A percentile compares a stretch with the other conserved stretches of the same genome.
Evolutionary conservation across 2,113 vertebrate genomes (phyloP).

Genomic region (Peromyscus polionotus): DNA sequence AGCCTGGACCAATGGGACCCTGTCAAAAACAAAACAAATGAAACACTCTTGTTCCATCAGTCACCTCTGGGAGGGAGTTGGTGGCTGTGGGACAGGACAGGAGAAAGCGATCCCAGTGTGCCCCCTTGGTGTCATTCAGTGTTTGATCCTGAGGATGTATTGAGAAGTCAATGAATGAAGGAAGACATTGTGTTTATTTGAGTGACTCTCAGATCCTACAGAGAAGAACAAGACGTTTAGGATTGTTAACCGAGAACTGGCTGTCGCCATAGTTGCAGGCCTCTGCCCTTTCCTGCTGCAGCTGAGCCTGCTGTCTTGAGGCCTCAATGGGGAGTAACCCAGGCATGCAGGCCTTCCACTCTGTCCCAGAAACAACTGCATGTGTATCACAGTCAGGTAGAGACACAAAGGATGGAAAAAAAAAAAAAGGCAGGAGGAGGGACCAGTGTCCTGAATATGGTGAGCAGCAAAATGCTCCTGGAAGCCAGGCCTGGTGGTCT

Average conservation of each 20-base stretch:
- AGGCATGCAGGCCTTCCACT: not conserved
- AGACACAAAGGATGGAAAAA: not conserved
- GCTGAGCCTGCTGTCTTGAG: not conserved
- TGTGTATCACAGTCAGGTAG: not conserved
- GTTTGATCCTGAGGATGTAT: not conserved
- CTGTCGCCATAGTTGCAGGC: not conserved
- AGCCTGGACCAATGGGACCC: not conserved
- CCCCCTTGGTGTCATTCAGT: constrained; percentile 31
- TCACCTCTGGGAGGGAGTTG: not conserved
- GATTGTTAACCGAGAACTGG: not conserved
- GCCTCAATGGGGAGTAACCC: not conserved
- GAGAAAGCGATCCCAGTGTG: not conserved
- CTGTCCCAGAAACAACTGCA: constrained; percentile 1
- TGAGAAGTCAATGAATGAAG: constrained; percentile 18
- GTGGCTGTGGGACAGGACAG: not conserved
- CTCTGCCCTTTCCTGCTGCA: not conserved
- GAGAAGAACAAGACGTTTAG: not conserved
- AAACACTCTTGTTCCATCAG: not conserved
- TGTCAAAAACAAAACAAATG: not conserved
- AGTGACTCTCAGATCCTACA: constrained; percentile 16
- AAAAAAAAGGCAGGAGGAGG: not conserved
- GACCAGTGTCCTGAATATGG: no score
- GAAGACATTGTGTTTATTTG: not conserved
- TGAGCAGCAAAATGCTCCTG: not conserved
- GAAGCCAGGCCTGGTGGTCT: not conserved